Conservation (phyloP, 2,888 invertebrate species). For the Tupiocoris notatus region DNA sequence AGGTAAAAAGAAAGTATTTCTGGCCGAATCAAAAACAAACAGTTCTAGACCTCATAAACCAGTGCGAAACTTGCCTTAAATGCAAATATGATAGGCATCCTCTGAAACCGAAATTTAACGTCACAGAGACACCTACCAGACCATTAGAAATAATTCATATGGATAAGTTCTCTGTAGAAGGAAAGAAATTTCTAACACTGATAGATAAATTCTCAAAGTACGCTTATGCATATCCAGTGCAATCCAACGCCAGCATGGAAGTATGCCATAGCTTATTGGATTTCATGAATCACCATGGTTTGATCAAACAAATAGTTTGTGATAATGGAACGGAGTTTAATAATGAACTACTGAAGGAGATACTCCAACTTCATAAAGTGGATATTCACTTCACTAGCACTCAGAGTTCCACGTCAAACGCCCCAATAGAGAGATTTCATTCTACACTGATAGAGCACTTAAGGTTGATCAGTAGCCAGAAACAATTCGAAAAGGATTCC, state of each 20-base stretch:
- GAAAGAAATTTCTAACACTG: slow-evolving; percentile 24
- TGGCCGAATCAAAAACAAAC: slow-evolving; percentile 32
- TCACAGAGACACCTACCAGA: slow-evolving; percentile 8
- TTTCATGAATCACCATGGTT: slow-evolving; percentile 33
- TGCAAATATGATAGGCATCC: slow-evolving; percentile 31
- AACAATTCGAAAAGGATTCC: too few species aligned
- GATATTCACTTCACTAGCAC: slow-evolving; percentile 32
- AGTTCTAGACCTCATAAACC: slow-evolving; percentile 17
- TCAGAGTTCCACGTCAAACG: slow-evolving; percentile 30
- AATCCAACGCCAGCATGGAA: too few species aligned
- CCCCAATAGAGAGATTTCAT: slow-evolving; percentile 30
- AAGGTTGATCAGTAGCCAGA: too few species aligned
- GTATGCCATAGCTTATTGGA: slow-evolving; percentile 12
- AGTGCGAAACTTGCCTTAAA: slow-evolving; percentile 41
- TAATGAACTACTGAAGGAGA: slow-evolving; percentile 28
- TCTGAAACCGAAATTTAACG: slow-evolving; percentile 17
- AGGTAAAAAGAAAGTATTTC: slow-evolving; percentile 26
- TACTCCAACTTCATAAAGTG: slow-evolving; percentile 19
- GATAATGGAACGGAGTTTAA: slow-evolving; percentile 33
- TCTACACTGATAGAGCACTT: too few species aligned
- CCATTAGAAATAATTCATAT: slow-evolving; percentile 23
- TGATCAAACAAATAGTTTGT: slow-evolving; percentile 2
- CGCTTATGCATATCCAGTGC: slow-evolving; percentile 4
- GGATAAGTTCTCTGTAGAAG: slow-evolving; percentile 15
- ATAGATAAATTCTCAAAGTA: slow-evolving; percentile 32